Percentiles rank a stretch among this genome's conserved stretches.
These are phyloP conservation scores for Campylomormyrus tamandua DNA, from an alignment of 2,113 vertebrate genomes.

Conservation along the genomic window DNA sequence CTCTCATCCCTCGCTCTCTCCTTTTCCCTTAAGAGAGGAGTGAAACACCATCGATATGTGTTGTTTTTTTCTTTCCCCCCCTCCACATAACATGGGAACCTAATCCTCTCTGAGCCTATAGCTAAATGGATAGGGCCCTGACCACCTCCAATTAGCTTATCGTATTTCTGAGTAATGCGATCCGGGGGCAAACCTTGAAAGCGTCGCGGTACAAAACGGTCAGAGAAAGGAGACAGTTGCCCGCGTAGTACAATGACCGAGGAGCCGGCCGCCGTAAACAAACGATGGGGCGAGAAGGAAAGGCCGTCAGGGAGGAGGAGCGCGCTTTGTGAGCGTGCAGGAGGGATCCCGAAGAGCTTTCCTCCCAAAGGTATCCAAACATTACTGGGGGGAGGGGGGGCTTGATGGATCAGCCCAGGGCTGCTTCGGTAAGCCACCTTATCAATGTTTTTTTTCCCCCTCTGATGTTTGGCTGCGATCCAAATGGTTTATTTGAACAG, in stretches of 20 bases:
- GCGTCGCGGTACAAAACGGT: constrained; percentile 3
- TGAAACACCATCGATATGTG: background rate
- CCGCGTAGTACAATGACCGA: constrained; percentile 17
- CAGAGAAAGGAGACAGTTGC: background rate
- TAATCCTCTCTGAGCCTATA: constrained; percentile 26
- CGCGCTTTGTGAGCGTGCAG: constrained; percentile 53
- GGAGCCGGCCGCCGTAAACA: constrained; percentile 41
- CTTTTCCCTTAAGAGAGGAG: background rate
- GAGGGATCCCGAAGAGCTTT: constrained; percentile 62
- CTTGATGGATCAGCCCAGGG: constrained; percentile 54
- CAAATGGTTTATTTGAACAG: constrained; percentile 62
- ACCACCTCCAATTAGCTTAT: constrained; percentile 18
- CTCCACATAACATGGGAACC: background rate
- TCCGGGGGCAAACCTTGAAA: constrained; percentile 8
- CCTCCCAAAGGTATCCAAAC: constrained; percentile 55
- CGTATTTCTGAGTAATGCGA: constrained; percentile 20
- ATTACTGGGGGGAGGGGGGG: constrained; percentile 50
- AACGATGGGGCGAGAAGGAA: constrained; percentile 60
- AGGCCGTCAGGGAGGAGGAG: constrained; percentile 53
- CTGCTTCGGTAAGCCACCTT: constrained; percentile 53
- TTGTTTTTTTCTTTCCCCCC: background rate
- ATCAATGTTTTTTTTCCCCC: constrained; percentile 54
- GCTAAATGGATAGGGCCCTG: constrained; percentile 3
- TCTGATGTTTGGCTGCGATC: constrained; percentile 47
- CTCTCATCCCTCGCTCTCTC: constrained; percentile 14